Evolutionary conservation across 2,888 invertebrate genomes (phyloP), one percentile per base, ranked within the genome.

Genomic region (Neoascia interrupta): DNA sequence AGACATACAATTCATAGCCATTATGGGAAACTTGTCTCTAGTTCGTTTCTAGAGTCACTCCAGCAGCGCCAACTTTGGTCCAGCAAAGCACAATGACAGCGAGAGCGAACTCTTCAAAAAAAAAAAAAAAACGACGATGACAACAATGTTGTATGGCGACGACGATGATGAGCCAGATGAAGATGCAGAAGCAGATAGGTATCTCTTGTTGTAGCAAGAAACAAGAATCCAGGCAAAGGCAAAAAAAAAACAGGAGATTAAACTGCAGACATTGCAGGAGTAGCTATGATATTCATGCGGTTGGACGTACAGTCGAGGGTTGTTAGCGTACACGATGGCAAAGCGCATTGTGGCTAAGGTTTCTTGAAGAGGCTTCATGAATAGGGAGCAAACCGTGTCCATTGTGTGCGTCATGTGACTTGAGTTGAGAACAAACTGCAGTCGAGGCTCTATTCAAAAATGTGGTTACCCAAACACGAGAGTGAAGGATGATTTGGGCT

Each of bases 181-280:
- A 56, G 58, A 82, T 84, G 82, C 76, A 85, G 81, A 31, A 54
- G 81, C 58, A 70, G 68, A 10, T 5, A 26, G n/a, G n/a, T n/a
- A n/a, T n/a, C 26, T 1, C 5, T 10, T 26, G 19, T 23, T 36
- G 11, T 16, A 60, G 19, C 43, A 49, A 53, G 54, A 10, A 45
- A n/a, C 10, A 51, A 36, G 16, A 16, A 8, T 5, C 37, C 16
- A 53, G 37, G 41, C 13, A n/a, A n/a, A n/a, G n/a, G n/a, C 36
- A 60, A 19, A 49, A 56, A 47, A 81, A 72, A 54, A 60, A 15
- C 2, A 6, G 73, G 82, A 70, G 74, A 81, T 43, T 41, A 79
- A 81, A 82, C 68, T 76, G 72, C 80, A 83, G 56, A 75, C 81
- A 83, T 64, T 81, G 76, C 72, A 82, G 23, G 76, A 53, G 70